phyloP scores from a whole-genome alignment of 2,888 invertebrate species.

The Drosophila gaucha region DNA sequence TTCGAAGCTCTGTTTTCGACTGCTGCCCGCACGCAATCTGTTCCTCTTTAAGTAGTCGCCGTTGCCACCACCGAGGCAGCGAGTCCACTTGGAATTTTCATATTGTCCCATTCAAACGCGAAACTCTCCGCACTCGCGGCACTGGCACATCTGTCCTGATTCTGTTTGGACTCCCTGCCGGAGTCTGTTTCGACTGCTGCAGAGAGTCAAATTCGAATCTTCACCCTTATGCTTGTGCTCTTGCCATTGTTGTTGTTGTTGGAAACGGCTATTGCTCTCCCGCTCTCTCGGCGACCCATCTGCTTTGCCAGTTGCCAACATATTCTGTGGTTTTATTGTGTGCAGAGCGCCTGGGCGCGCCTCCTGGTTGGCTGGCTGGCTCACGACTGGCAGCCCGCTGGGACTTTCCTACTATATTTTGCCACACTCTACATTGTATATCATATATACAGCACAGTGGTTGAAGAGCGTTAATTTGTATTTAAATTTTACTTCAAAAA shows the following conservation, averaged over 20 bases:
- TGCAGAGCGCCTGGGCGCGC: slow-evolving; percentile 52
- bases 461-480: too few species aligned
- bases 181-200: slow-evolving; percentile 40
- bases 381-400: slow-evolving; percentile 26
- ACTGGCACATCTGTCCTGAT: slow-evolving; percentile 84
- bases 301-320: slow-evolving; percentile 85
- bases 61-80: slow-evolving; percentile 42
- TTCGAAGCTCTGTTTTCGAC: slow-evolving; percentile 82
- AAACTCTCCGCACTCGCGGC: slow-evolving; percentile 71
- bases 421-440: slow-evolving; percentile 19
- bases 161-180: slow-evolving; percentile 63
- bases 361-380: slow-evolving; percentile 80
- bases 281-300: slow-evolving; percentile 76
- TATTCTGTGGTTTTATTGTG: slow-evolving; percentile 84
- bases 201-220: slow-evolving; percentile 56
- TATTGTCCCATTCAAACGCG: slow-evolving; percentile 83
- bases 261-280: slow-evolving; percentile 42
- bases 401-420: slow-evolving; percentile 24
- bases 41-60: slow-evolving; percentile 84
- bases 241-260: not conserved
- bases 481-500: too few species aligned
- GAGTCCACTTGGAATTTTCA: slow-evolving; percentile 80
- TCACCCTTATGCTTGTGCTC: slow-evolving; percentile 75
- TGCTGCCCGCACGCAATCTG: slow-evolving; percentile 84
- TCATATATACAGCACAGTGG: slow-evolving; percentile 46